A percentile compares a stretch with the other conserved stretches of the same genome.
phyloP scores from a whole-genome alignment of 2,797 vertebrate species.

The Lateolabrax maculatus region DNA sequence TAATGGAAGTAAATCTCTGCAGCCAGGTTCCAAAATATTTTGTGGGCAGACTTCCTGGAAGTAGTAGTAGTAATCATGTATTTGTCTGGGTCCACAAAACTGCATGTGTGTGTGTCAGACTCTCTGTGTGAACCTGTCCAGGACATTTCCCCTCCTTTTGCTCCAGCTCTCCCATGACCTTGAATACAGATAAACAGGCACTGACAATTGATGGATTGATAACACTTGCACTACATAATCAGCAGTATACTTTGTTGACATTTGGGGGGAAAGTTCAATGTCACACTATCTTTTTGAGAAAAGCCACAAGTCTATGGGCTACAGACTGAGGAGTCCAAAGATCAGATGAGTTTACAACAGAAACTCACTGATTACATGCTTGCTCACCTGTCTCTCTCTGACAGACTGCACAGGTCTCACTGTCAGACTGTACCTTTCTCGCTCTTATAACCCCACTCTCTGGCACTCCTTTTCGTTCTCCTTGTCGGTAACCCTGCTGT shows the following conservation, averaged over 20 bases:
- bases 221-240: not conserved
- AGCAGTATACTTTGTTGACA: not conserved
- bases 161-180: not conserved
- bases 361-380: not conserved
- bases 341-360: slow-evolving; percentile 25
- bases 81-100: not conserved
- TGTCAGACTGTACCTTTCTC: not conserved
- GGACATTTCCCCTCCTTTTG: not conserved
- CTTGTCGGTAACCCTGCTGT: not conserved
- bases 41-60: not conserved
- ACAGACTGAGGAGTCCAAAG: slow-evolving; percentile 59
- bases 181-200: not conserved
- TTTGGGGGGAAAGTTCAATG: slow-evolving; percentile 28
- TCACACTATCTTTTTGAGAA: slow-evolving; percentile 8
- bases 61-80: not conserved
- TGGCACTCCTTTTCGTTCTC: not conserved
- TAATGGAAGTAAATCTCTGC: not conserved
- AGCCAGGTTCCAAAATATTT: not conserved
- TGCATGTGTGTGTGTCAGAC: not conserved
- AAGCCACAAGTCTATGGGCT: not conserved
- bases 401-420: slow-evolving; percentile 5
- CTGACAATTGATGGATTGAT: not conserved
- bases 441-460: not conserved
- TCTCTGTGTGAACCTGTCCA: not conserved
- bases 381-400: not conserved